Evolutionary conservation across 2,888 invertebrate species (phyloP), one percentile per base, ranked within the genome.

Genomic region (Oegoconia quadripuncta): DNA sequence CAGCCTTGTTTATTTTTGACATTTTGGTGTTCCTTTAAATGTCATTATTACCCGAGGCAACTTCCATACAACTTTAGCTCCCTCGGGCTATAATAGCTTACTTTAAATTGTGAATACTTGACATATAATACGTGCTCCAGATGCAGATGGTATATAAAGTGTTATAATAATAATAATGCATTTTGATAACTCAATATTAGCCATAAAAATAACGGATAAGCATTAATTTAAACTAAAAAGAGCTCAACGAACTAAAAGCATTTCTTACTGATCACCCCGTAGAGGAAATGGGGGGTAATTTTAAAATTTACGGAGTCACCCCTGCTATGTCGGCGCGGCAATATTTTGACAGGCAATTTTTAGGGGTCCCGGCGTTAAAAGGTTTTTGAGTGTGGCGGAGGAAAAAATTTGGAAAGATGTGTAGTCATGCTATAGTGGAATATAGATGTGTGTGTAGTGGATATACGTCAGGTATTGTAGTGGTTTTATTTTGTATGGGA

Each of bases 231-330:
- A 55, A 46, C 56, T 42, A 53, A 55, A 55, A 45, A 43, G 41
- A 41, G 39, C 20, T 28, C 35, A 29, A 26, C 4, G 6, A 17
- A 3, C 31, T 37, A 26, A 37, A 37, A 37, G 37, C 37, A 70
- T 64, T 64, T 70, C 68, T 62, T 66, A 51, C 55, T 45, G 58
- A 42, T 70, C 69, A 71, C 68, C 62, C 64, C 53, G 35, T 41
- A 37, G 46, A 65, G 60, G 64, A 65, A 67, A 55, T 46, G 49
- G 52, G 64, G 60, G 60, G 56, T 52, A n/a, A n/a, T 61, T 69
- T 71, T 70, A 64, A 69, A 70, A 70, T 42, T 39, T 44, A 36
- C 40, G 42, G 23, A 48, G 46, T 48, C 57, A 53, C 59, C 54
- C 56, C 46, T 53, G 48, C 58, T 50, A 54, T 49, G 55, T 42